Evolutionary conservation across 2,888 invertebrate genomes (phyloP), one percentile per base, ranked within the genome.

Genomic region (Anthophora plumipes): DNA sequence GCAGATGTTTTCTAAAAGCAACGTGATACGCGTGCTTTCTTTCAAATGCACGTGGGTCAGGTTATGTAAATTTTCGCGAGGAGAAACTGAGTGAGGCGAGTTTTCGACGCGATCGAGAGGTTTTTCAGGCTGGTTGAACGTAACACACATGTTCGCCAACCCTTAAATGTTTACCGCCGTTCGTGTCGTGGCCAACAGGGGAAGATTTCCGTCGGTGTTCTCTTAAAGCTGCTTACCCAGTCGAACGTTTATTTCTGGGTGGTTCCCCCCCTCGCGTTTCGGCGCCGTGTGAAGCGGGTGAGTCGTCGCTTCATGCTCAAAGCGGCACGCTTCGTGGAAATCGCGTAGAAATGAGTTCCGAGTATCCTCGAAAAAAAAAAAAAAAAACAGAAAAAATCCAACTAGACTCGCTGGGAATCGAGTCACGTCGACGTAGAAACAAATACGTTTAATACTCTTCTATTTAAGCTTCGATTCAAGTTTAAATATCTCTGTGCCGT

Each of bases 131-230:
- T 31, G 31, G 31, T 31, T 8, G 46, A 7, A 20, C 11, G 50
- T 37, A 69, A 83, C 86, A 83, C 86, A 85, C 64, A 80, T 85
- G 85, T 81, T 86, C 85, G 57, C 80, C 80, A 86, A 86, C 69
- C 87, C 70, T 67, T 72, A 48, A n/a, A 17, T 78, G 57, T 77
- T 84, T 83, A 77, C 54, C 79, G 69, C 67, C 4, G 71, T 69
- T 75, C 67, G 4, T 1, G 2, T 25, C 55, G 70, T 39, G 64
- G 48, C 41, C 37, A n/a, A 60, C 52, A 20, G 69, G 59, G 72
- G 60, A 68, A 66, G 69, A 77, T 72, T 66, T 25, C 76, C 43
- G 60, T 72, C 80, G 70, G 63, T 68, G 52, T 75, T 70, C 75
- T 48, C 67, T 74, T 22, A 54, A 74, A 64, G 31, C 48, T 31